phyloP scores from a whole-genome alignment of 2,113 vertebrate genomes.

The Phasianus colchicus region DNA sequence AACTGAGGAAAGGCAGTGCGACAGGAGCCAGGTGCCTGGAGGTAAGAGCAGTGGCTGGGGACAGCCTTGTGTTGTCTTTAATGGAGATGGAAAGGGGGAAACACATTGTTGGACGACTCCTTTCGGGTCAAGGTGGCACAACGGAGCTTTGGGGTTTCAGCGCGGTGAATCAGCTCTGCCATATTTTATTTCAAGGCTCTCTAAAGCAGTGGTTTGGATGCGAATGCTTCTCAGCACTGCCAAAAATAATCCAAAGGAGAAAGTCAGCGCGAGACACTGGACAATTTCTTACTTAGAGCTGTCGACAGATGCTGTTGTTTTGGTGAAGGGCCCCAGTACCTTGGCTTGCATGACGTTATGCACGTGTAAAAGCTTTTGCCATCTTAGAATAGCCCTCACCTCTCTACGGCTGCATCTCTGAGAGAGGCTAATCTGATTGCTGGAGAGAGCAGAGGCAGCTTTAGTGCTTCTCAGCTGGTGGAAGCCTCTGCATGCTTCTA shows the following conservation, averaged over 20 bases:
- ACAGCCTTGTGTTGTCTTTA: neutral
- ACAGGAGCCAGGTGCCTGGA: neutral
- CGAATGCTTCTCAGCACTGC: neutral
- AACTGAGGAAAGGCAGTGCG: neutral
- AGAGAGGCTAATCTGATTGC: neutral
- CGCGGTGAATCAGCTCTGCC: neutral
- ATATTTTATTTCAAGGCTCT: neutral
- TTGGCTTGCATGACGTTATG: neutral
- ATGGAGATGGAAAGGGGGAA: neutral
- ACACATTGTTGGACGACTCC: neutral
- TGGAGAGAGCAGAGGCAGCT: neutral
- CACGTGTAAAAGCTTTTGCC: neutral
- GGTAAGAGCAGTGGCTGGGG: neutral
- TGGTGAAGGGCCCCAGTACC: neutral
- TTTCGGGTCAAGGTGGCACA: neutral
- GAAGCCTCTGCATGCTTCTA: neutral
- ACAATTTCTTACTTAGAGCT: neutral
- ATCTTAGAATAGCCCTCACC: neutral
- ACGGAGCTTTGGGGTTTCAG: neutral
- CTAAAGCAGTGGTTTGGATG: neutral
- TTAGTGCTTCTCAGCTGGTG: neutral
- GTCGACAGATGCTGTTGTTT: neutral
- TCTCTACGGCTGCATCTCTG: neutral
- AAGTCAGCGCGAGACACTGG: neutral
- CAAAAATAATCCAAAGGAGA: conserved; percentile 2